Percentiles rank a stretch among this genome's conserved stretches.
Evolutionary conservation across 2,113 vertebrate species (phyloP).

Genomic region (Dipodomys ordii): DNA sequence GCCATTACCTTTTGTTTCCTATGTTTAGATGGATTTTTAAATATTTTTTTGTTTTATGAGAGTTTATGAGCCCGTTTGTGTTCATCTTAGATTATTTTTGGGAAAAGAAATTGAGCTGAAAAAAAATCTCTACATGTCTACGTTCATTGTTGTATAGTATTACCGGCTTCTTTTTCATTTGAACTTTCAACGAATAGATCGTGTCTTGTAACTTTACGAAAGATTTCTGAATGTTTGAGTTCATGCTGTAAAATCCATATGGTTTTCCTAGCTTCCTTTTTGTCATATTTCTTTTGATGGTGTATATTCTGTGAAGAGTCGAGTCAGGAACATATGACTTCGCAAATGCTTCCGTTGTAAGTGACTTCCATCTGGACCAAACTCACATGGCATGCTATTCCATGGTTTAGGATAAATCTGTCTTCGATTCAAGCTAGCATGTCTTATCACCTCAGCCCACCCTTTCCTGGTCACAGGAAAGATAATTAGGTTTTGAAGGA

Average conservation of each 20-base stretch:
- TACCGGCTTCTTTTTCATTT: neutral
- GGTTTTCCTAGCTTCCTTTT: neutral
- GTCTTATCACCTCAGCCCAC: neutral
- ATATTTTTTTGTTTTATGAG: neutral
- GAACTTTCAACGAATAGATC: neutral
- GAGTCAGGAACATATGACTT: neutral
- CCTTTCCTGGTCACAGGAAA: neutral
- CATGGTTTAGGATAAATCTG: neutral
- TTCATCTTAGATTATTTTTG: neutral
- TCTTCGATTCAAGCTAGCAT: neutral
- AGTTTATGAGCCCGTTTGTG: neutral
- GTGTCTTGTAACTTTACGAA: neutral
- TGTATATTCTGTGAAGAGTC: neutral
- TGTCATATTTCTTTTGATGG: neutral
- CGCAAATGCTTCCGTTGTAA: neutral
- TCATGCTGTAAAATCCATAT: neutral
- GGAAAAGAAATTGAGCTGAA: neutral
- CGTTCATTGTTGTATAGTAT: neutral
- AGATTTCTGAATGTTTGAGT: neutral
- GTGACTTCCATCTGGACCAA: neutral
- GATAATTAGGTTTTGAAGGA: neutral
- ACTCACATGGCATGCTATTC: neutral
- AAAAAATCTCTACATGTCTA: neutral
- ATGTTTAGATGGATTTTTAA: neutral
- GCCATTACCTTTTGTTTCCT: neutral